phyloP scores from a whole-genome alignment of 2,888 invertebrate genomes.

The Drosophila demipolita region DNA sequence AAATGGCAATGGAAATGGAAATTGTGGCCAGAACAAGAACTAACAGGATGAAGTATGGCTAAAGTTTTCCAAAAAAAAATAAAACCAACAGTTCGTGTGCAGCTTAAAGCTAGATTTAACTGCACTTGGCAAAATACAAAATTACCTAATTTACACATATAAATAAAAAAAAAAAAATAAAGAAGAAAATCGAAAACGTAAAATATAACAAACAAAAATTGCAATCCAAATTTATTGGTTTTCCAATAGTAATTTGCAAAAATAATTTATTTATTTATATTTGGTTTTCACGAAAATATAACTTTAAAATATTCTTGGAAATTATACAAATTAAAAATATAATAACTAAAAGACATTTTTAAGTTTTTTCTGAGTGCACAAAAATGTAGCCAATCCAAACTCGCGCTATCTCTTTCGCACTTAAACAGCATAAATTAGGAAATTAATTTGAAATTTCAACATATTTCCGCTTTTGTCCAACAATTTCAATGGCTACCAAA shows the following conservation, averaged over 20 bases:
- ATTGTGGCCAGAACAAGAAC: slow-evolving; percentile 25
- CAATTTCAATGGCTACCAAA: slow-evolving; percentile 40
- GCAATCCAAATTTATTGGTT: background rate
- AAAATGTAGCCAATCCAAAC: background rate
- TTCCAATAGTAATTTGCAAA: background rate
- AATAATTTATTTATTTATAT: background rate
- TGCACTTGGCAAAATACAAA: background rate
- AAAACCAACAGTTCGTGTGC: background rate
- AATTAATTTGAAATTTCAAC: slow-evolving; percentile 72
- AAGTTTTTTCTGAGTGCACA: background rate
- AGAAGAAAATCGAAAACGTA: no score
- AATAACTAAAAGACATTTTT: background rate
- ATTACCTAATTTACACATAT: background rate
- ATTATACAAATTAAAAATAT: no score
- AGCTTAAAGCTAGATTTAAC: slow-evolving; percentile 21
- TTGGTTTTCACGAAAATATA: no score
- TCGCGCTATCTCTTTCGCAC: slow-evolving; percentile 2
- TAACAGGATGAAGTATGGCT: slow-evolving; percentile 20
- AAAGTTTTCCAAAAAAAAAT: slow-evolving; percentile 4
- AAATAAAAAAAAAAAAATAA: accelerated
- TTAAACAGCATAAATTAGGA: slow-evolving; percentile 29
- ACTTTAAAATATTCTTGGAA: no score
- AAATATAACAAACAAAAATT: background rate
- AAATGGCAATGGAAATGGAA: slow-evolving; percentile 11
- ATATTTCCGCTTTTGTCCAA: slow-evolving; percentile 65